Evolutionary conservation across 2,113 vertebrate genomes (phyloP).

Genomic region (Cyanoliseus patagonus): DNA sequence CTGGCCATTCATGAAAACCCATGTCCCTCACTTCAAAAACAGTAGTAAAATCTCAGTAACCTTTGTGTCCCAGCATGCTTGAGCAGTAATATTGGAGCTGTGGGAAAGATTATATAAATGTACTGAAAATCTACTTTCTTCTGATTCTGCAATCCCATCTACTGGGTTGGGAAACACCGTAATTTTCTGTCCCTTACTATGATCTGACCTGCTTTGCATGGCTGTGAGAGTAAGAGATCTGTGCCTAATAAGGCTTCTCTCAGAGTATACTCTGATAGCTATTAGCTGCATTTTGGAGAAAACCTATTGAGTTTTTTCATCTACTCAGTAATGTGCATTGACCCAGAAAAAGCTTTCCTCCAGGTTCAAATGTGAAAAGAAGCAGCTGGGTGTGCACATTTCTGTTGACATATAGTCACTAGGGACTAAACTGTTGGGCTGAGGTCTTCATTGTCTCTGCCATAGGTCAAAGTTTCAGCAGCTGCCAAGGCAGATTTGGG

Average conservation of each 20-base stretch:
- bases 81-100: background rate
- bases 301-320: background rate
- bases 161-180: background rate
- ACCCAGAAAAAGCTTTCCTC: background rate
- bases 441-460: background rate
- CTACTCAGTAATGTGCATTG: background rate
- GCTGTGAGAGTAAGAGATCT: background rate
- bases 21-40: background rate
- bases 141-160: background rate
- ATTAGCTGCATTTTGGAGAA: background rate
- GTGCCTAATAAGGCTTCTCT: background rate
- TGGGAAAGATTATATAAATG: background rate
- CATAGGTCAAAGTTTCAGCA: background rate
- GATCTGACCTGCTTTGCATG: background rate
- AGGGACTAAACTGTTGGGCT: background rate
- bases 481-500: background rate
- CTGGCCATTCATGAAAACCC: background rate
- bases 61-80: background rate
- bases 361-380: background rate
- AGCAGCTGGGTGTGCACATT: fast-evolving
- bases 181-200: background rate
- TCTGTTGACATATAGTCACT: background rate
- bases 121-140: background rate
- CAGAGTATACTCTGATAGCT: background rate
- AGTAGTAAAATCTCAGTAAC: background rate